phyloP scores from a whole-genome alignment of 2,797 vertebrate genomes.

The Gymnoscopelus braueri region DNA sequence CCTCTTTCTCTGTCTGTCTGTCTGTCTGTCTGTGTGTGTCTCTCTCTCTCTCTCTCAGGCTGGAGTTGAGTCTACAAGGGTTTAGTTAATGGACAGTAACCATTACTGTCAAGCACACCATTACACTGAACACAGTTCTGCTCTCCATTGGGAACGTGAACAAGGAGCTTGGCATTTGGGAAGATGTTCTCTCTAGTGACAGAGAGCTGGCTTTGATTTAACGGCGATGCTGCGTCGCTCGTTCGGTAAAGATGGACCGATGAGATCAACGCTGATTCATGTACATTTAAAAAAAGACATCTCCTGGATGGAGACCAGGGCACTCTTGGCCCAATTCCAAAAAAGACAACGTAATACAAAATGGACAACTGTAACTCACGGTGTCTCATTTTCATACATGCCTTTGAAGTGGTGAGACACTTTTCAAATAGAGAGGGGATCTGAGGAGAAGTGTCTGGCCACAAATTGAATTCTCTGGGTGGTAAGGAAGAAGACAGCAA shows the following conservation, averaged over 20 bases:
- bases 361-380: slow-evolving; percentile 11
- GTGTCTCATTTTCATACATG: neutral
- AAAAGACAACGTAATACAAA: slow-evolving; percentile 21
- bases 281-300: neutral
- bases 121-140: slow-evolving; percentile 51
- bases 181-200: slow-evolving; percentile 36
- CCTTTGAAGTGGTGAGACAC: slow-evolving; percentile 1
- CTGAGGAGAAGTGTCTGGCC: slow-evolving; percentile 6
- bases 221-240: no score
- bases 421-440: slow-evolving; percentile 12
- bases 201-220: slow-evolving; percentile 24
- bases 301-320: slow-evolving; percentile 9
- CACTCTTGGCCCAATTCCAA: slow-evolving; percentile 18
- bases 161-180: slow-evolving; percentile 24
- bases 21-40: slow-evolving; percentile 16
- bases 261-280: slow-evolving; percentile 16
- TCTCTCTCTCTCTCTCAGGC: neutral
- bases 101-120: slow-evolving; percentile 52
- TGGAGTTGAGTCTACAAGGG: slow-evolving; percentile 26
- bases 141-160: slow-evolving; percentile 10
- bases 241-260: neutral
- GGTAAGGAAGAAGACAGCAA: neutral
- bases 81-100: slow-evolving; percentile 54
- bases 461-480: neutral
- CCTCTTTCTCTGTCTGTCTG: neutral